Evolutionary conservation across 2,888 invertebrate species (phyloP).

Genomic region (Latrodectus elegans): DNA sequence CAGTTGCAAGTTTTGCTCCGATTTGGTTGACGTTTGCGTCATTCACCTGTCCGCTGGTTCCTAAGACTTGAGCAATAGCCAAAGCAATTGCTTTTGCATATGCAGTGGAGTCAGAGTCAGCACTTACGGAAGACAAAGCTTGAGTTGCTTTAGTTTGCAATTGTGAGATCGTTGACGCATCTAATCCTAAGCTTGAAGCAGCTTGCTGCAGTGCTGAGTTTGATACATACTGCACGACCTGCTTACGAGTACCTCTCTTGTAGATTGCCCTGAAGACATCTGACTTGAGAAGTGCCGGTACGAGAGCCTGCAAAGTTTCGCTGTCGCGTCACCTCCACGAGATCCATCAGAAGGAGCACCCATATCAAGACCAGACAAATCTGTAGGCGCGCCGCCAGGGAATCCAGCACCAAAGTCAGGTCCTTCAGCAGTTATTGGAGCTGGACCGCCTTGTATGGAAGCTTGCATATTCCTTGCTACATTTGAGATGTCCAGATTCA

Average conservation of each 20-base stretch:
- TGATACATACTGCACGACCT: neutral
- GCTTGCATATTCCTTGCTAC: neutral
- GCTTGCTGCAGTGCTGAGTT: neutral
- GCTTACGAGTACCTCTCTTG: neutral
- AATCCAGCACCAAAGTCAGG: neutral
- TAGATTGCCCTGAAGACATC: neutral
- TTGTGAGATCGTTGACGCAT: neutral
- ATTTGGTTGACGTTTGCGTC: neutral
- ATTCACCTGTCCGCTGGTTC: neutral
- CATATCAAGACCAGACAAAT: neutral
- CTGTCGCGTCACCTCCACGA: neutral
- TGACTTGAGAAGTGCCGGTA: neutral
- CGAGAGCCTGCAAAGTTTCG: neutral
- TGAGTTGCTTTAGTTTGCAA: neutral
- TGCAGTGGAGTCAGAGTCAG: neutral
- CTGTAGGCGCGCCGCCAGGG: neutral
- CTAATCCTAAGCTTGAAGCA: neutral
- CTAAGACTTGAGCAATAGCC: neutral
- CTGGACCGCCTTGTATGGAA: neutral
- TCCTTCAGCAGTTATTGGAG: neutral
- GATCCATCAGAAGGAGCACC: neutral
- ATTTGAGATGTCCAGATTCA: neutral
- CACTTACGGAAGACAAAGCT: neutral
- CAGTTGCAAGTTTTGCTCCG: neutral
- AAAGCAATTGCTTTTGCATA: neutral